These are phyloP conservation scores for Progne subis DNA, from an alignment of 2,113 vertebrate species.

Conservation along the genomic window DNA sequence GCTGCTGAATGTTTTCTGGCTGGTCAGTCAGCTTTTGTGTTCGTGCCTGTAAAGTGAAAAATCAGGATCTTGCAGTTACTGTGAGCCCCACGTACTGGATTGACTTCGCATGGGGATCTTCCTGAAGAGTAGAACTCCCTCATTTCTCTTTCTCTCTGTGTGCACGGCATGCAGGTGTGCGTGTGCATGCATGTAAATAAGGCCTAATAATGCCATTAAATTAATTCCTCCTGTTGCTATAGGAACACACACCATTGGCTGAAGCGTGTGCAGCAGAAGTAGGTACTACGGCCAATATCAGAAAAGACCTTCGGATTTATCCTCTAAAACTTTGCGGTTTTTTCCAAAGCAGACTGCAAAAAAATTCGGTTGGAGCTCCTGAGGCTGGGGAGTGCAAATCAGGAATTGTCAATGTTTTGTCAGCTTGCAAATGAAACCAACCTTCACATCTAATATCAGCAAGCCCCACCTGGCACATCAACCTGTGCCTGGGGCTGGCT, in stretches of 20 bases:
- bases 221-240: slow-evolving; percentile 17
- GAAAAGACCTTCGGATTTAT: neutral
- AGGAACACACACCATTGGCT: neutral
- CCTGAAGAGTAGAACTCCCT: neutral
- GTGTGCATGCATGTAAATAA: neutral
- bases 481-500: neutral
- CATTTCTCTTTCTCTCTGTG: neutral
- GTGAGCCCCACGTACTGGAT: neutral
- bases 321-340: neutral
- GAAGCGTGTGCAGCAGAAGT: neutral
- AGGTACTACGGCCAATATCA: neutral
- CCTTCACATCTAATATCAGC: slow-evolving; percentile 4
- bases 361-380: neutral
- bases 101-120: neutral
- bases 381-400: neutral
- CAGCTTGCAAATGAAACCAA: neutral
- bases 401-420: neutral
- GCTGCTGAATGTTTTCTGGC: neutral
- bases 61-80: neutral
- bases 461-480: neutral
- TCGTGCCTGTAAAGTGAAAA: neutral
- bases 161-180: neutral
- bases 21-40: neutral
- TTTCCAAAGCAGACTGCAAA: neutral
- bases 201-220: neutral